phyloP scores from a whole-genome alignment of 2,797 vertebrate species.

The Enteromius fasciolatus region DNA sequence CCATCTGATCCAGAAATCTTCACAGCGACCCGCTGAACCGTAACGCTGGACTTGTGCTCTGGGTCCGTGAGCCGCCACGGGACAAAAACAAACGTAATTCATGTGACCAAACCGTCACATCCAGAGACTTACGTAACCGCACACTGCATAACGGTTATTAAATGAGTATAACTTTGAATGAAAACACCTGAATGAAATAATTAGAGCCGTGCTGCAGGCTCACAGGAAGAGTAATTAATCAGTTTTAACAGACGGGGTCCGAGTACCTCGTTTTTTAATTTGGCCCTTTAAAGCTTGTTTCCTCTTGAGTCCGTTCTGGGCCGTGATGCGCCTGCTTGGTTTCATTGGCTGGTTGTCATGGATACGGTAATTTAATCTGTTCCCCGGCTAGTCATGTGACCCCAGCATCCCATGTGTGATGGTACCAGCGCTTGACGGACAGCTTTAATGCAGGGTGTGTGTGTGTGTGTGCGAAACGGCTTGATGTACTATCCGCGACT shows the following conservation, averaged over 20 bases:
- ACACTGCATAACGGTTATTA: neutral
- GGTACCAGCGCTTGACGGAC: neutral
- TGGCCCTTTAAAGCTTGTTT: constrained; percentile 1
- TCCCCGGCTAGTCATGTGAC: constrained; percentile 22
- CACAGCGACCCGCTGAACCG: neutral
- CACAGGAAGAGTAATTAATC: constrained; percentile 26
- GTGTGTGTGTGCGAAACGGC: neutral
- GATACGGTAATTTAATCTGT: constrained; percentile 38
- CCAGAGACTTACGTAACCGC: constrained; percentile 5
- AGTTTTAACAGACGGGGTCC: constrained; percentile 17
- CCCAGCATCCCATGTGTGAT: constrained; percentile 24
- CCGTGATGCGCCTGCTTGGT: neutral
- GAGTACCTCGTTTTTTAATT: constrained; percentile 10
- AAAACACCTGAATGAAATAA: constrained; percentile 22
- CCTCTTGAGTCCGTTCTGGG: constrained; percentile 23
- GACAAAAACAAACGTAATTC: neutral
- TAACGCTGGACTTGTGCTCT: neutral
- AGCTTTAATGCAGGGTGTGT: neutral
- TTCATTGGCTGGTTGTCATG: constrained; percentile 36
- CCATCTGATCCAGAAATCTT: constrained; percentile 1
- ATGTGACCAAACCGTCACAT: constrained; percentile 8
- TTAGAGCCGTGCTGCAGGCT: constrained; percentile 29
- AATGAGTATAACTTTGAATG: constrained; percentile 17
- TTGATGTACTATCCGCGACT: neutral
- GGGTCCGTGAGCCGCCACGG: neutral